A percentile compares a stretch with the other conserved stretches of the same genome.
phyloP scores from a whole-genome alignment of 2,888 invertebrate genomes.

The Dynastes hyllus region DNA sequence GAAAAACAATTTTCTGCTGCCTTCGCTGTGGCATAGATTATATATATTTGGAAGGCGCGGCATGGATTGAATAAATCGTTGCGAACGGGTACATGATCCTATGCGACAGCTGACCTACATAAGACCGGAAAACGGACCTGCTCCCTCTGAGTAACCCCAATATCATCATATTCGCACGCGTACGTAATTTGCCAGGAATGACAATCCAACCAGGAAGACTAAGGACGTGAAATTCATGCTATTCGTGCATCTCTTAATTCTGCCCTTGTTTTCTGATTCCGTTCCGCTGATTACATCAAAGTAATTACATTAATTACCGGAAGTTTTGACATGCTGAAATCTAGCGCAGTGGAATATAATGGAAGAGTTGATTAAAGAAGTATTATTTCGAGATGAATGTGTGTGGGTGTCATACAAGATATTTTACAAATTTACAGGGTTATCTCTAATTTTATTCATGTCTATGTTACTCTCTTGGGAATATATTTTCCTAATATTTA shows the following conservation, averaged over 20 bases:
- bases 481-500: too few species aligned
- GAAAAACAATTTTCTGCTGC: too few species aligned
- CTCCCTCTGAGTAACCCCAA: too few species aligned
- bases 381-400: not conserved
- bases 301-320: not conserved
- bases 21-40: too few species aligned
- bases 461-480: too few species aligned
- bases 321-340: not conserved
- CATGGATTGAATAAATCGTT: too few species aligned
- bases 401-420: not conserved
- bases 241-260: not conserved
- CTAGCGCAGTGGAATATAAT: not conserved
- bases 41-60: too few species aligned
- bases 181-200: not conserved
- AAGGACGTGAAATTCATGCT: not conserved
- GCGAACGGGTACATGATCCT: too few species aligned
- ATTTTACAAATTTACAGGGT: too few species aligned
- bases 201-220: not conserved
- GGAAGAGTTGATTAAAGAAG: not conserved
- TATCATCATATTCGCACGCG: not conserved
- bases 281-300: slow-evolving; percentile 1
- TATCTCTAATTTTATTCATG: too few species aligned
- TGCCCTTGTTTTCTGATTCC: not conserved
- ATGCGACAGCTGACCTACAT: too few species aligned
- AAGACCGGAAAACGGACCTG: too few species aligned